These are phyloP conservation scores for Liopterus haemorrhoidalis DNA, from an alignment of 2,888 invertebrate species.

Conservation along the genomic window DNA sequence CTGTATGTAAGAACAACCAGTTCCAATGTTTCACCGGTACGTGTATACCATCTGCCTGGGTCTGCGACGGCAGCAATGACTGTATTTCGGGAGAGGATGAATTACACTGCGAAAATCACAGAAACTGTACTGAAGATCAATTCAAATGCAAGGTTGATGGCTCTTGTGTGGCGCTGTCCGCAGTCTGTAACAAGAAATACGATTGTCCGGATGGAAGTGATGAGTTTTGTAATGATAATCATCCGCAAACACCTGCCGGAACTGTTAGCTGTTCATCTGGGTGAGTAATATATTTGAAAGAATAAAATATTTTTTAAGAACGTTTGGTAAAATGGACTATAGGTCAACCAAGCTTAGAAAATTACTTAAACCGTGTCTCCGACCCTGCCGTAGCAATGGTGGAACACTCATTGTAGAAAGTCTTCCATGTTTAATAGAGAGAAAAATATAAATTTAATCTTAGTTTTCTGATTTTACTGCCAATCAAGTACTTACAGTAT, in stretches of 20 bases:
- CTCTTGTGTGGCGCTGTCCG: slow-evolving; percentile 51
- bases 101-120: slow-evolving; percentile 38
- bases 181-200: slow-evolving; percentile 49
- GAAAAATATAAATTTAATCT: no score
- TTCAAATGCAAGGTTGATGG: slow-evolving; percentile 58
- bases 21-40: slow-evolving; percentile 51
- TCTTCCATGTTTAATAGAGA: no score
- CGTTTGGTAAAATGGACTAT: no score
- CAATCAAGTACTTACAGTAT: no score
- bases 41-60: slow-evolving; percentile 56
- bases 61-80: slow-evolving; percentile 58
- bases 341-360: no score
- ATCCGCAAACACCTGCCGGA: slow-evolving; percentile 39
- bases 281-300: no score
- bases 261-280: slow-evolving; percentile 47
- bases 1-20: slow-evolving; percentile 51
- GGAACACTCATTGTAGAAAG: no score
- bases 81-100: slow-evolving; percentile 61
- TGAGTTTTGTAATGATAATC: slow-evolving; percentile 42
- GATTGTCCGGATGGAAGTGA: slow-evolving; percentile 57
- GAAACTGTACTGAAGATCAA: slow-evolving; percentile 45
- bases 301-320: no score
- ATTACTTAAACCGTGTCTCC: no score
- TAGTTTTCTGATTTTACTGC: no score
- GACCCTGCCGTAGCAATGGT: no score